Evolutionary conservation across 2,888 invertebrate genomes (phyloP).

Genomic region (Calliscelio sp.): DNA sequence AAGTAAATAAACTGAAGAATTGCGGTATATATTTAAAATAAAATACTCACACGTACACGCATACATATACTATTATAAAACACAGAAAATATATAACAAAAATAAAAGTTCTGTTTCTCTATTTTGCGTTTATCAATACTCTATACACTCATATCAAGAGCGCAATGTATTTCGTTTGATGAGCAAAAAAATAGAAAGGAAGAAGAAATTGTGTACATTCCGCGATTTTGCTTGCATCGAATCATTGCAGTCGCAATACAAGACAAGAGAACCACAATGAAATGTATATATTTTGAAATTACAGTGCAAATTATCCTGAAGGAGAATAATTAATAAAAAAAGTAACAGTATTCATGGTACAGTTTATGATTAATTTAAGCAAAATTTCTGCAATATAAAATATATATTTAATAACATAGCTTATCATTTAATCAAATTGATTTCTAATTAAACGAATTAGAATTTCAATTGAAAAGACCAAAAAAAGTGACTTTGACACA

Average conservation of each 20-base stretch:
- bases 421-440: too few species aligned
- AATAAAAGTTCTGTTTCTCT: neutral
- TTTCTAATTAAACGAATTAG: too few species aligned
- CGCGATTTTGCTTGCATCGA: constrained; percentile 10
- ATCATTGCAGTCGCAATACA: constrained; percentile 6
- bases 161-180: constrained; percentile 32
- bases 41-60: constrained; percentile 34
- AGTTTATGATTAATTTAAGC: too few species aligned
- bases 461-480: too few species aligned
- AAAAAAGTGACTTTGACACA: too few species aligned
- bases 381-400: too few species aligned
- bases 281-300: neutral
- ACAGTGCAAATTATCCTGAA: too few species aligned
- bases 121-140: constrained; percentile 6
- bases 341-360: too few species aligned
- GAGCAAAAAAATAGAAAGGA: too few species aligned
- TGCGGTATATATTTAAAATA: constrained; percentile 36
- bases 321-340: too few species aligned
- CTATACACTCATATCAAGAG: constrained; percentile 29
- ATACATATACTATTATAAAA: constrained; percentile 13
- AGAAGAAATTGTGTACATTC: constrained; percentile 26
- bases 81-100: constrained; percentile 7
- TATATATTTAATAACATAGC: too few species aligned
- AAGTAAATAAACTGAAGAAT: constrained; percentile 51
- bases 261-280: neutral